Percentiles rank a stretch among this genome's conserved stretches.
phyloP scores from a whole-genome alignment of 2,888 invertebrate species.

The Ceratothoa steindachneri region DNA sequence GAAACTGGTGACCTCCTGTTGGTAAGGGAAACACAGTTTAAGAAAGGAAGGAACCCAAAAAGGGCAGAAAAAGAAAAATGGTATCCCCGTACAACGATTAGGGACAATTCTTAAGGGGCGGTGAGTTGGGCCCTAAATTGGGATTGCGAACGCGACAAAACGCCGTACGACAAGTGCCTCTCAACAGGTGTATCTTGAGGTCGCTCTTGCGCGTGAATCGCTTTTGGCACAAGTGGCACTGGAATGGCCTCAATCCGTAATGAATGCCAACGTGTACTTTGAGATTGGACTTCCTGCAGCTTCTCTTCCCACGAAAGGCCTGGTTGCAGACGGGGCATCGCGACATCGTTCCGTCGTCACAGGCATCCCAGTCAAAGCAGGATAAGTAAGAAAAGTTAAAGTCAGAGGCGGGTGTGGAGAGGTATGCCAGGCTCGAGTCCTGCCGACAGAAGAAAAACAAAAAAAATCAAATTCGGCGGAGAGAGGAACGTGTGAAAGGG shows the following conservation, averaged over 20 bases:
- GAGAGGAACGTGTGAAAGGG: background rate
- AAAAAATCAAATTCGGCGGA: background rate
- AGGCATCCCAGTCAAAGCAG: background rate
- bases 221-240: slow-evolving; percentile 31
- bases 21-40: no score
- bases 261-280: slow-evolving; percentile 44
- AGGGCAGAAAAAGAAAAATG: no score
- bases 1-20: no score
- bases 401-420: background rate
- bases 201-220: slow-evolving; percentile 41
- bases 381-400: background rate
- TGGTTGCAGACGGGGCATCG: background rate
- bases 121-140: no score
- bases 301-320: slow-evolving; percentile 8
- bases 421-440: background rate
- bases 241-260: slow-evolving; percentile 33
- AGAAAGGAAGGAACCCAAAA: no score
- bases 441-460: background rate
- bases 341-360: background rate
- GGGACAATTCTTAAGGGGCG: no score
- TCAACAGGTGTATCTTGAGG: slow-evolving; percentile 37
- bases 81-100: no score
- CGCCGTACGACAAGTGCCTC: no score
- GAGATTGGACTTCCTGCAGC: slow-evolving; percentile 36
- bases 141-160: no score